Evolutionary conservation across 2,113 vertebrate genomes (phyloP).

Genomic region (Turnix velox): DNA sequence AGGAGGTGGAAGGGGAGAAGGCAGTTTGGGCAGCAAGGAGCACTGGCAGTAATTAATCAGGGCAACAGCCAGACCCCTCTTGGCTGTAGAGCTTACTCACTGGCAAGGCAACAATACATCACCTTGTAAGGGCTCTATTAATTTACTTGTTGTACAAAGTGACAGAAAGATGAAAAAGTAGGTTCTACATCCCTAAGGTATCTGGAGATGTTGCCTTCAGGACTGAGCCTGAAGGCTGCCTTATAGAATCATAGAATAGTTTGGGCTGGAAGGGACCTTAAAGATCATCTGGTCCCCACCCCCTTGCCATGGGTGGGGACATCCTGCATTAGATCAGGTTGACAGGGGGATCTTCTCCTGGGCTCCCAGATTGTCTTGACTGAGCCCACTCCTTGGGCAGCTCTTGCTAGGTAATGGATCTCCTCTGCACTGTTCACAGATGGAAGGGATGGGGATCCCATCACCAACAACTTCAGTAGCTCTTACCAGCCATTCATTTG

Average conservation of each 20-base stretch:
- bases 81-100: background rate
- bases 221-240: background rate
- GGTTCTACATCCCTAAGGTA: background rate
- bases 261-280: too few relatives aligned
- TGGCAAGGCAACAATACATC: background rate
- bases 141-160: background rate
- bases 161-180: background rate
- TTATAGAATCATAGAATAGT: too few relatives aligned
- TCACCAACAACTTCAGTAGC: fast-evolving
- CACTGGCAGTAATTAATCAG: background rate
- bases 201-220: background rate
- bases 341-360: background rate
- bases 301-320: too few relatives aligned
- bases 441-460: background rate
- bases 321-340: too few relatives aligned
- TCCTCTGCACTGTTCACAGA: background rate
- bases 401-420: background rate
- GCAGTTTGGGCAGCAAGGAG: background rate
- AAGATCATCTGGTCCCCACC: too few relatives aligned
- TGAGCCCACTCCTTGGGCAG: background rate
- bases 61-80: background rate
- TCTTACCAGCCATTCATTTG: background rate
- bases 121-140: background rate
- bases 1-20: background rate
- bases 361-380: background rate